Evolutionary conservation across 2,888 invertebrate species (phyloP).

Genomic region (Drosophila ustulata): DNA sequence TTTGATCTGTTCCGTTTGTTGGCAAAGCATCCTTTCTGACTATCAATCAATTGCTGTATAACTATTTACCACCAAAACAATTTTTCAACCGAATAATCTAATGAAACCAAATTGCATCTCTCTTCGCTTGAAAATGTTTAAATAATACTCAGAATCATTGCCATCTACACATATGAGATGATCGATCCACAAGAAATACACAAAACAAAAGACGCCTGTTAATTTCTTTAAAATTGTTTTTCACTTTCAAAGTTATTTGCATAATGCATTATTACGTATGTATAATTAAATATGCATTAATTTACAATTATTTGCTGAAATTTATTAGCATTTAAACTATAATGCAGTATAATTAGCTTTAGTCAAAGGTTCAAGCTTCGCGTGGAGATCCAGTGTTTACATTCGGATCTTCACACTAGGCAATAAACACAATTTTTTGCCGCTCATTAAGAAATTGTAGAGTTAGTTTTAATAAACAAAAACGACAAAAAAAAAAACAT

Average conservation of each 20-base stretch:
- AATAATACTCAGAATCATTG: conserved; percentile 67
- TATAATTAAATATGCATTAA: conserved; percentile 58
- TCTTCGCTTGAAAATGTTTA: conserved; percentile 58
- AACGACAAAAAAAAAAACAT: conserved; percentile 5
- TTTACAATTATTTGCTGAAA: conserved; percentile 79
- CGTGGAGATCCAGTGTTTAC: conserved; percentile 20
- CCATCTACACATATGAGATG: conserved; percentile 18
- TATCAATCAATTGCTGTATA: conserved; percentile 76
- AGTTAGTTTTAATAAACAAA: conserved; percentile 39
- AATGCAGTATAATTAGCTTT: conserved; percentile 47
- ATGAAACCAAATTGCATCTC: conserved; percentile 40
- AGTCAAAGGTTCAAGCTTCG: conserved; percentile 39
- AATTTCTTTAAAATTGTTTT: conserved; percentile 25
- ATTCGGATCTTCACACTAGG: conserved; percentile 20
- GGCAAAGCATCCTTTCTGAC: conserved; percentile 55
- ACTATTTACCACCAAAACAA: conserved; percentile 73
- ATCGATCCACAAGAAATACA: conserved; percentile 16
- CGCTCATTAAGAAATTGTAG: conserved; percentile 54
- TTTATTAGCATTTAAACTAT: conserved; percentile 58
- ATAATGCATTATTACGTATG: conserved; percentile 43
- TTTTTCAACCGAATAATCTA: conserved; percentile 17
- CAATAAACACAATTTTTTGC: conserved; percentile 64
- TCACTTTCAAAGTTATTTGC: conserved; percentile 5
- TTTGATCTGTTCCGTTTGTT: conserved; percentile 15
- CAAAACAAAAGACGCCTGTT: conserved; percentile 17